phyloP scores from a whole-genome alignment of 2,888 invertebrate species.

The Leucoptera coffeella region DNA sequence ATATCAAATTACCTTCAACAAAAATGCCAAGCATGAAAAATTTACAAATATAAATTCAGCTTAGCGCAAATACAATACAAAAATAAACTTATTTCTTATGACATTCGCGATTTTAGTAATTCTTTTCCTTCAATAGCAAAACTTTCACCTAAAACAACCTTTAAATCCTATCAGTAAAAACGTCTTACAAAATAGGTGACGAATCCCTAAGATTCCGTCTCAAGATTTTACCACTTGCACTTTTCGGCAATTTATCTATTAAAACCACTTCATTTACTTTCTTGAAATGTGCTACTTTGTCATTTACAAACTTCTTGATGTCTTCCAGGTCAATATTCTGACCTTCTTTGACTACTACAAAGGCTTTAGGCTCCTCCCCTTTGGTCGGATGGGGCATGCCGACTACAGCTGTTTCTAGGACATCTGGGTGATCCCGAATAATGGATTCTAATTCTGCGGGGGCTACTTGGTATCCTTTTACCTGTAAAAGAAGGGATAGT shows the following conservation, averaged over 20 bases:
- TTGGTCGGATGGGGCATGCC: constrained; percentile 56
- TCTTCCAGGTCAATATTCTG: constrained; percentile 27
- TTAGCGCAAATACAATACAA: too few species aligned
- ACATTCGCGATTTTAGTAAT: too few species aligned
- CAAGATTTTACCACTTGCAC: constrained; percentile 71
- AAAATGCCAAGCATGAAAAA: too few species aligned
- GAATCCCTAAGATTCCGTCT: too few species aligned
- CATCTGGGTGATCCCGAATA: constrained; percentile 58
- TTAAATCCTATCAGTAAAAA: too few species aligned
- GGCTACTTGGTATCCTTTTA: constrained; percentile 38
- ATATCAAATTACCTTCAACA: too few species aligned
- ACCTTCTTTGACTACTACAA: constrained; percentile 27
- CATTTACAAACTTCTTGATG: constrained; percentile 57
- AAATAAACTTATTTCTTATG: too few species aligned
- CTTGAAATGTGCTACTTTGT: constrained; percentile 72
- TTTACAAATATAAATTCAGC: too few species aligned
- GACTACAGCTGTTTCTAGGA: constrained; percentile 70
- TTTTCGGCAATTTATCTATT: constrained; percentile 66
- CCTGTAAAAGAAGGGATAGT: constrained; percentile 29
- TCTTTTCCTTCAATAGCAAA: too few species aligned
- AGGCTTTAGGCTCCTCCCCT: constrained; percentile 67
- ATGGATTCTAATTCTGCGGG: constrained; percentile 26
- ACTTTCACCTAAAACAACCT: too few species aligned
- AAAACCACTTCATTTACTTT: constrained; percentile 64
- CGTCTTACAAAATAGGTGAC: too few species aligned